A percentile compares a stretch with the other conserved stretches of the same genome.
Evolutionary conservation across 2,888 invertebrate species (phyloP).

Genomic region (Girardia tigrina): DNA sequence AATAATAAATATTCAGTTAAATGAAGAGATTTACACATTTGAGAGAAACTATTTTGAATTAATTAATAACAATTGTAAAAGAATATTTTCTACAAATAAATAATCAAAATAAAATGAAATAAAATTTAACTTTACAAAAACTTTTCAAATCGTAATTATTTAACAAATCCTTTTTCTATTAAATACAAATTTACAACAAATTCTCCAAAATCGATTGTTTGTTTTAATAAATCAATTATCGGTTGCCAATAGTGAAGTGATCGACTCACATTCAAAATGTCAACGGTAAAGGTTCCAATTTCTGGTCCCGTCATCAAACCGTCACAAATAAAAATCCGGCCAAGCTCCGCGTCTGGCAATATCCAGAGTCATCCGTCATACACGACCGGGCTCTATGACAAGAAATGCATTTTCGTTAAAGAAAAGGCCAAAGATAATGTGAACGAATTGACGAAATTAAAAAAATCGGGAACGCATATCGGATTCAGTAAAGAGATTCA

Average conservation of each 20-base stretch:
- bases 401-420: slow-evolving; percentile 41
- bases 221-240: neutral
- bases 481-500: neutral
- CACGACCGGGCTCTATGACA: slow-evolving; percentile 43
- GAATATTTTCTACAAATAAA: no score
- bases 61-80: no score
- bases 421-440: neutral
- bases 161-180: no score
- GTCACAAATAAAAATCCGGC: slow-evolving; percentile 42
- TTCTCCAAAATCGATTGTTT: no score
- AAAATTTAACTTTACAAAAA: no score
- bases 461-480: slow-evolving; percentile 30
- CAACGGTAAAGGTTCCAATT: slow-evolving; percentile 3
- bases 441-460: neutral
- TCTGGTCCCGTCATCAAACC: slow-evolving; percentile 35
- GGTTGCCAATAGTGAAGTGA: no score
- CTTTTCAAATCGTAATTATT: no score
- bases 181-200: neutral
- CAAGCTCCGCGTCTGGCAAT: slow-evolving; percentile 46
- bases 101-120: no score
- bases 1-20: no score
- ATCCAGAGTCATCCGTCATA: slow-evolving; percentile 45
- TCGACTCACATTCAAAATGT: slow-evolving; percentile 10
- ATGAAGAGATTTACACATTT: no score
- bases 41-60: neutral